A percentile compares a stretch with the other conserved stretches of the same genome.
phyloP scores from a whole-genome alignment of 2,888 invertebrate species.

The Napeogenes inachia region DNA sequence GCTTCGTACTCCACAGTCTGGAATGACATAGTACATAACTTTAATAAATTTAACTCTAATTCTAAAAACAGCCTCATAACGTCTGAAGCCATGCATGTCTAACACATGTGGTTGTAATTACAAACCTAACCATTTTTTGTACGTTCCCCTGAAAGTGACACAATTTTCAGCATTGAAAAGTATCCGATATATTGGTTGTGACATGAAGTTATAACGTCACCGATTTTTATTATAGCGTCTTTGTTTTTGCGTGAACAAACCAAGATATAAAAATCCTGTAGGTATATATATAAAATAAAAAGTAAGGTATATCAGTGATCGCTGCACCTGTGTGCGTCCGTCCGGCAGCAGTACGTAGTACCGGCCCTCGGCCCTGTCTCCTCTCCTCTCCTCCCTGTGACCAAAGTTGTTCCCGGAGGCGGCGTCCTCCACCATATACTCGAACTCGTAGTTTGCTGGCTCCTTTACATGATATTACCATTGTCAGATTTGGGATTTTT shows the following conservation, averaged over 20 bases:
- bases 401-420: slow-evolving; percentile 82
- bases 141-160: too few species aligned
- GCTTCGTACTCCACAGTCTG: slow-evolving; percentile 84
- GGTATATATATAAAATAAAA: not conserved
- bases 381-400: slow-evolving; percentile 80
- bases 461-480: slow-evolving; percentile 56
- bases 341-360: slow-evolving; percentile 83
- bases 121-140: too few species aligned
- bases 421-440: slow-evolving; percentile 81
- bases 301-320: too few species aligned
- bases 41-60: too few species aligned
- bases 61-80: too few species aligned
- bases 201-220: not conserved
- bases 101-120: too few species aligned
- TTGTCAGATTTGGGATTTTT: not conserved
- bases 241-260: not conserved
- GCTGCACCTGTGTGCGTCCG: slow-evolving; percentile 79
- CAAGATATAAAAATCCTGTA: not conserved
- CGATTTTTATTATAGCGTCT: not conserved
- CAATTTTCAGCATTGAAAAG: too few species aligned
- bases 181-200: not conserved
- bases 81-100: too few species aligned
- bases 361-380: slow-evolving; percentile 78
- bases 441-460: slow-evolving; percentile 83
- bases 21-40: slow-evolving; percentile 16